Conservation (phyloP, 2,888 invertebrate species). For the Xanthorhoe designata region DNA sequence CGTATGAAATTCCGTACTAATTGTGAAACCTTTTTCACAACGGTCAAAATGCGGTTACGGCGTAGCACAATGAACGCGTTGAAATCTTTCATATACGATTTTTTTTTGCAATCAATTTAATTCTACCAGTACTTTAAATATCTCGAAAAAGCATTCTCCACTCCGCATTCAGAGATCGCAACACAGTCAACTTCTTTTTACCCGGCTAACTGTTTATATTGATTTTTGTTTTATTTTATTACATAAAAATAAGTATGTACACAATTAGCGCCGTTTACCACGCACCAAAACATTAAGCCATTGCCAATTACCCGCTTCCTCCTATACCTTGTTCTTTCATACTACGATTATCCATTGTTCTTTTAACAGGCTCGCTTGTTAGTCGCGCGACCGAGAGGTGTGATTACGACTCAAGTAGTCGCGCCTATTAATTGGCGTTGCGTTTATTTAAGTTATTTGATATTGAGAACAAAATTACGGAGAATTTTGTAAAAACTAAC, state of each 20-base stretch:
- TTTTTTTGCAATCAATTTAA: too few relatives aligned
- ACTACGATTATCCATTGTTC: slow-evolving; percentile 80
- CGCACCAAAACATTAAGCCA: neutral
- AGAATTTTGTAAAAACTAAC: neutral
- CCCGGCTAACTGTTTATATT: too few relatives aligned
- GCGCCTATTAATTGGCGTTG: slow-evolving; percentile 50
- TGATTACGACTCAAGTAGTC: slow-evolving; percentile 51
- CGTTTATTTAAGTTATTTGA: slow-evolving; percentile 24
- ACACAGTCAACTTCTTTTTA: too few relatives aligned
- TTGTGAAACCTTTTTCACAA: too few relatives aligned
- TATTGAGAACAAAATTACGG: slow-evolving; percentile 1
- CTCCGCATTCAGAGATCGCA: too few relatives aligned
- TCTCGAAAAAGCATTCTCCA: too few relatives aligned
- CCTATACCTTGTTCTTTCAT: slow-evolving; percentile 39
- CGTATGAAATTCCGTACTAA: too few relatives aligned
- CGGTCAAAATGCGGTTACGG: neutral
- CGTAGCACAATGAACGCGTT: slow-evolving; percentile 25
- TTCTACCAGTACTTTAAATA: too few relatives aligned
- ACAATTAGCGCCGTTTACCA: too few relatives aligned
- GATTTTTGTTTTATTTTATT: too few relatives aligned
- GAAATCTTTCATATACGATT: neutral
- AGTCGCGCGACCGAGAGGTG: slow-evolving; percentile 68
- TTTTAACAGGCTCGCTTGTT: slow-evolving; percentile 82
- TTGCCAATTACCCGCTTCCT: neutral
- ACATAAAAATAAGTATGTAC: too few relatives aligned